These are phyloP conservation scores for Crotalus viridis DNA, from an alignment of 2,113 vertebrate genomes.

Conservation along the genomic window DNA sequence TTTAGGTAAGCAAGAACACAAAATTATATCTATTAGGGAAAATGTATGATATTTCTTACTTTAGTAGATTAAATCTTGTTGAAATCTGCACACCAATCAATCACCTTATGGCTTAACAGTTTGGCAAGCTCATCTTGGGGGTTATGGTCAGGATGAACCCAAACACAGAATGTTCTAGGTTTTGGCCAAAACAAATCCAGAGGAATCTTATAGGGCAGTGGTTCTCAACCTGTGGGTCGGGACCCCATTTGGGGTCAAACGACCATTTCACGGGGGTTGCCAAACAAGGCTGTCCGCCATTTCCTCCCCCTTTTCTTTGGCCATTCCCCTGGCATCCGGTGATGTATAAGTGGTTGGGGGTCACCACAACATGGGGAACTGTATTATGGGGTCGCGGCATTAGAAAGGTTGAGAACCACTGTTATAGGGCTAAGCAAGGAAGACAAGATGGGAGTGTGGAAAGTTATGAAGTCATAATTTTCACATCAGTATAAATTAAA, in stretches of 20 bases:
- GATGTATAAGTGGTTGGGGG: too few species aligned
- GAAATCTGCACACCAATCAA: neutral
- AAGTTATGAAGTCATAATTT: neutral
- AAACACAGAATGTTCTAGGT: neutral
- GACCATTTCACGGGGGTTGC: too few species aligned
- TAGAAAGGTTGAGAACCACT: too few species aligned
- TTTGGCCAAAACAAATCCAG: neutral
- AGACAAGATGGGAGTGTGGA: neutral
- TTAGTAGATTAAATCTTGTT: neutral
- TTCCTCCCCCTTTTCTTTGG: too few species aligned
- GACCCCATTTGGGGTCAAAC: too few species aligned
- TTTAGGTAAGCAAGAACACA: neutral
- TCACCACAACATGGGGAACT: too few species aligned
- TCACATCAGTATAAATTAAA: conserved; percentile 26
- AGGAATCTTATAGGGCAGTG: neutral
- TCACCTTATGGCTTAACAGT: neutral
- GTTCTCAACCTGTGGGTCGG: too few species aligned
- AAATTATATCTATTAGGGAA: neutral
- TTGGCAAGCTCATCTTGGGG: neutral
- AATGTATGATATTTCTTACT: neutral
- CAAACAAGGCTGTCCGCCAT: too few species aligned
- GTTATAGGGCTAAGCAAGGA: neutral
- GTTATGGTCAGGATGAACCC: neutral
- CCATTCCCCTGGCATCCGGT: too few species aligned
- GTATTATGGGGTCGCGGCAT: too few species aligned